Evolutionary conservation across 2,797 vertebrate genomes (phyloP).

Genomic region (Nyctalus aviator): DNA sequence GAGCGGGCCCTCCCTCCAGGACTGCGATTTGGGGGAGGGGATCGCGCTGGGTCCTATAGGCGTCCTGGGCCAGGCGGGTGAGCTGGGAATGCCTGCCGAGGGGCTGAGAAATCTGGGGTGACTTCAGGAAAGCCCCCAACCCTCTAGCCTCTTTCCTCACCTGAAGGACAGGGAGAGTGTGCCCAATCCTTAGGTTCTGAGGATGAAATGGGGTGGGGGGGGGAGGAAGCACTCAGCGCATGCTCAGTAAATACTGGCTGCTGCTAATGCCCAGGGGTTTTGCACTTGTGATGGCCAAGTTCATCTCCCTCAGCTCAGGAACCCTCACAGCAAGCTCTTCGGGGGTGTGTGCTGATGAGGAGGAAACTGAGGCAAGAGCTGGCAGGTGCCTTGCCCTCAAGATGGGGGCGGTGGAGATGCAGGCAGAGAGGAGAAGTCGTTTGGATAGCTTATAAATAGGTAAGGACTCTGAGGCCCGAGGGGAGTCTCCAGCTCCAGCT

Average conservation of each 20-base stretch:
- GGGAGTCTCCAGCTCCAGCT: not conserved
- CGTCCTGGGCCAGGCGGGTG: not conserved
- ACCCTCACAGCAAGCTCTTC: not conserved
- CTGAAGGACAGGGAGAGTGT: not conserved
- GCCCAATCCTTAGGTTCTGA: not conserved
- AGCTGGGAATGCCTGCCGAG: not conserved
- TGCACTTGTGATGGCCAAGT: rapidly evolving
- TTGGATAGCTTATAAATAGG: not conserved
- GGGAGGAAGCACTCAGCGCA: not conserved
- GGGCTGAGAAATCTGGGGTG: not conserved
- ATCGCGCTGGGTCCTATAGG: not conserved
- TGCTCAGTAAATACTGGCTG: rapidly evolving
- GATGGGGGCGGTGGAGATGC: no score
- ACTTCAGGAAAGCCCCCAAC: not conserved
- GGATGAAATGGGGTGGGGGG: not conserved
- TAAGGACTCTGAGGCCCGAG: not conserved
- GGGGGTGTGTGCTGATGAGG: not conserved
- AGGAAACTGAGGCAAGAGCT: conserved; percentile 41
- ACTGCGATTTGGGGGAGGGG: not conserved
- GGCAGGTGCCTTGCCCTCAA: not conserved
- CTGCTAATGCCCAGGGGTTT: rapidly evolving
- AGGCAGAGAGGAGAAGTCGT: no score
- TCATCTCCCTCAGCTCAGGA: not conserved
- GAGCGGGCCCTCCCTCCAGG: not conserved
- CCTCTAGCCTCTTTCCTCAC: not conserved